Evolutionary conservation across 2,113 vertebrate species (phyloP).

Genomic region (Suricata suricatta): DNA sequence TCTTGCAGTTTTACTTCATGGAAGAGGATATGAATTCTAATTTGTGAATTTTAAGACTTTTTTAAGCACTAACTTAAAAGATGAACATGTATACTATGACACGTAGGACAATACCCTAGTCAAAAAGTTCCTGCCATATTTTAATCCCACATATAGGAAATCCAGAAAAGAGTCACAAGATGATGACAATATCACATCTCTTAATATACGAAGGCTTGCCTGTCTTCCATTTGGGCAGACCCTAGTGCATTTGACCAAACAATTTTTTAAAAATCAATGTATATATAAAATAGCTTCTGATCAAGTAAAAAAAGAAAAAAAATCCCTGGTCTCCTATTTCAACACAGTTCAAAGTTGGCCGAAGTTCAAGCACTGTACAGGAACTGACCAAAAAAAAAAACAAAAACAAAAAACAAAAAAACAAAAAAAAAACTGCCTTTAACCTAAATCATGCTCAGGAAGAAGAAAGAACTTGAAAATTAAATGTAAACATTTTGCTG

Average conservation of each 20-base stretch:
- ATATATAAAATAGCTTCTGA: background rate
- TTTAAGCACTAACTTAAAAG: conserved; percentile 15
- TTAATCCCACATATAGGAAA: background rate
- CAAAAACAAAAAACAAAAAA: too few relatives aligned
- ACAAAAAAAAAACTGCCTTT: background rate
- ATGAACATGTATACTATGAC: background rate
- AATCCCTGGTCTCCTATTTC: background rate
- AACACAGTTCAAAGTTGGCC: background rate
- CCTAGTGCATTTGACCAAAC: background rate
- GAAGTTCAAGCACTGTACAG: background rate
- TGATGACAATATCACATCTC: background rate
- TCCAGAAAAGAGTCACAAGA: background rate
- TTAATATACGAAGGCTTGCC: background rate
- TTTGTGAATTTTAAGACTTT: conserved; percentile 55
- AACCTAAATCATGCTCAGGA: background rate
- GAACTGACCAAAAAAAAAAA: background rate
- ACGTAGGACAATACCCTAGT: background rate
- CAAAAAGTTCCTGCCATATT: background rate
- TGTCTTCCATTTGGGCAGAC: background rate
- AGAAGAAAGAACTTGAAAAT: background rate
- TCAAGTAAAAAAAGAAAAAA: background rate
- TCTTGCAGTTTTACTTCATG: conserved; percentile 42
- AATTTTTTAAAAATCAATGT: background rate
- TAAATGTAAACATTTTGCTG: background rate
- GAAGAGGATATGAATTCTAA: background rate